Evolutionary conservation across 2,888 invertebrate genomes (phyloP).

Genomic region (Belgica antarctica): DNA sequence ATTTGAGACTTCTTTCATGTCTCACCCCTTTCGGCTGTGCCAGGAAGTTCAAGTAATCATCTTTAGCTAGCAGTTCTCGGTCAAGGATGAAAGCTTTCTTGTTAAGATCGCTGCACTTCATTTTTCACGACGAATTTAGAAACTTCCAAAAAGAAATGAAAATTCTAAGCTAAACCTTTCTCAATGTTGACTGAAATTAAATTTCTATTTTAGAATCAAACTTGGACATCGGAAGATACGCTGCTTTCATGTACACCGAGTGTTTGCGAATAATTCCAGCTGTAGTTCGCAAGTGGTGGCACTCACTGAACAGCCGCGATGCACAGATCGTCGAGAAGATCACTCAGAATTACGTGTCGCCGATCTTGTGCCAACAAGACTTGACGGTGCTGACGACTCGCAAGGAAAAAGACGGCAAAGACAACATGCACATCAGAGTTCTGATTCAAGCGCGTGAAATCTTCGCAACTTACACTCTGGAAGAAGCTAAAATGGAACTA

Average conservation of each 20-base stretch:
- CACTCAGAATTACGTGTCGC: constrained; percentile 67
- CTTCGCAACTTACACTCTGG: constrained; percentile 75
- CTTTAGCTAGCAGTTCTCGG: too few relatives aligned
- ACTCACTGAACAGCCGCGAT: constrained; percentile 63
- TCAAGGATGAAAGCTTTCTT: too few relatives aligned
- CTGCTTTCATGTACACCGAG: constrained; percentile 66
- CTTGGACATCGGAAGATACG: constrained; percentile 49
- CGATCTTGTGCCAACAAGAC: constrained; percentile 65
- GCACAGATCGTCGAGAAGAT: constrained; percentile 67
- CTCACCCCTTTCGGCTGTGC: constrained; percentile 50
- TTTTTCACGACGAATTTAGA: background rate
- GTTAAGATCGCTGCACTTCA: background rate
- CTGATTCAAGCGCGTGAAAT: constrained; percentile 74
- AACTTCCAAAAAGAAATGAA: too few relatives aligned
- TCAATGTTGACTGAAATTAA: background rate
- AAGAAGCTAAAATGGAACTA: constrained; percentile 78
- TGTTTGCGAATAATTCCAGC: constrained; percentile 68
- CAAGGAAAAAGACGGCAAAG: constrained; percentile 58
- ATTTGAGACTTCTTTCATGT: too few relatives aligned
- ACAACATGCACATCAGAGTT: constrained; percentile 71
- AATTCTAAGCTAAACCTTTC: background rate
- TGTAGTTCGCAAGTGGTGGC: constrained; percentile 76
- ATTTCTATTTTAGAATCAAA: constrained; percentile 6
- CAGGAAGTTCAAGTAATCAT: constrained; percentile 51
- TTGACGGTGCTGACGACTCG: constrained; percentile 59